phyloP scores from a whole-genome alignment of 1,140 invertebrate species.

The Pygmarrhopalites habei region DNA sequence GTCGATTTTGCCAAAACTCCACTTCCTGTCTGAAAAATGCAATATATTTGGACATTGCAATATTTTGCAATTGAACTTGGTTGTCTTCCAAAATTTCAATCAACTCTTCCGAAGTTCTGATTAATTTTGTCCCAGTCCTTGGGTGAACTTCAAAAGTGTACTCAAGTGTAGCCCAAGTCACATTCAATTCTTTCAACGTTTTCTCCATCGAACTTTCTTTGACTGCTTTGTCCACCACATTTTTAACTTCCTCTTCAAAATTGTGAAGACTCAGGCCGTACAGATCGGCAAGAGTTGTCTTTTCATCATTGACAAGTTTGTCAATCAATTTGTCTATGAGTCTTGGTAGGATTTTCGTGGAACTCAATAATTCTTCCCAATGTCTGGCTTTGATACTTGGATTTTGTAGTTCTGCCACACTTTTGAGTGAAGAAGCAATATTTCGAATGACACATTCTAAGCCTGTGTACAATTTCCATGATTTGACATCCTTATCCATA shows the following conservation, averaged over 20 bases:
- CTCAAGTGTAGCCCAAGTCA: conserved; percentile 71
- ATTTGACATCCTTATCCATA: conserved; percentile 78
- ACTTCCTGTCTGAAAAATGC: conserved; percentile 91
- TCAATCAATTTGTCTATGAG: conserved; percentile 15
- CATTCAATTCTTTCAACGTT: conserved; percentile 76
- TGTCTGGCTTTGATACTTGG: conserved; percentile 91
- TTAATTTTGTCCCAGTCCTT: conserved; percentile 70
- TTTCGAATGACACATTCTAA: conserved; percentile 83
- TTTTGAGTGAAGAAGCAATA: conserved; percentile 78
- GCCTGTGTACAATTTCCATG: conserved; percentile 78
- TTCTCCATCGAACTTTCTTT: conserved; percentile 99
- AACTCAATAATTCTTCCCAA: conserved; percentile 84
- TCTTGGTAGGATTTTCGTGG: conserved; percentile 15
- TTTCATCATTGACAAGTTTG: conserved; percentile 82
- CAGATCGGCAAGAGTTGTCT: conserved; percentile 83
- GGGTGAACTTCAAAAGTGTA: conserved; percentile 60
- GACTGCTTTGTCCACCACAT: conserved; percentile 93
- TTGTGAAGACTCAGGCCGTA: conserved; percentile 68
- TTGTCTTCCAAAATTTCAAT: conserved; percentile 96
- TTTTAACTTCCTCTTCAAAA: conserved; percentile 68
- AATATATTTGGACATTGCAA: conserved; percentile 76
- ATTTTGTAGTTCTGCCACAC: conserved; percentile 90
- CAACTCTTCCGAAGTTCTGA: conserved; percentile 85
- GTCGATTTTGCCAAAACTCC: conserved; percentile 83
- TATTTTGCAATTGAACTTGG: conserved; percentile 57